Conservation (phyloP, 2,113 vertebrate species). For the Origma solitaria region DNA sequence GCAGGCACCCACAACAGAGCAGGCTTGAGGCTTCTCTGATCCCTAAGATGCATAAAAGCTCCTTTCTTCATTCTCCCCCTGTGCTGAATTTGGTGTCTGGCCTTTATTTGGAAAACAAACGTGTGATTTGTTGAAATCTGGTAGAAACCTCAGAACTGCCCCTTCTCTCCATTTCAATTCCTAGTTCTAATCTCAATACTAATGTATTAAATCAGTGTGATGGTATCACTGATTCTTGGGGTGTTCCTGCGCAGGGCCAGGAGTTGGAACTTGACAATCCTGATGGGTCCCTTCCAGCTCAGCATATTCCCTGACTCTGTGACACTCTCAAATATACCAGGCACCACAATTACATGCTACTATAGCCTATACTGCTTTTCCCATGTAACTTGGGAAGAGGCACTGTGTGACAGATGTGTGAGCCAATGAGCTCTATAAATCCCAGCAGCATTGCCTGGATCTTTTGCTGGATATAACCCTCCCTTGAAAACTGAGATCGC, state of each 20-base stretch:
- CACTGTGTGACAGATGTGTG: neutral
- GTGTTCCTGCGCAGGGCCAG: neutral
- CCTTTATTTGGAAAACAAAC: neutral
- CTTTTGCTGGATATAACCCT: neutral
- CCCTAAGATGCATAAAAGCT: neutral
- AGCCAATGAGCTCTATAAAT: neutral
- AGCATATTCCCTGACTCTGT: neutral
- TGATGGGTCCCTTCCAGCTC: neutral
- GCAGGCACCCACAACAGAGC: neutral
- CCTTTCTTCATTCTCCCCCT: neutral
- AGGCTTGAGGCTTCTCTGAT: neutral
- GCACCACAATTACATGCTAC: fast-evolving
- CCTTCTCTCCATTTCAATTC: neutral
- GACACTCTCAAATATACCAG: neutral
- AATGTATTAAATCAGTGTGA: neutral
- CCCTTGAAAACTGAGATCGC: neutral
- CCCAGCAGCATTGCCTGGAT: neutral
- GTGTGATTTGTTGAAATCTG: neutral
- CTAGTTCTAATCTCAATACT: neutral
- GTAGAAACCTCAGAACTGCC: neutral
- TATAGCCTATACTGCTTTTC: neutral
- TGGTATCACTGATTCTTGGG: neutral
- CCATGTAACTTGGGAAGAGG: neutral
- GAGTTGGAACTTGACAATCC: neutral
- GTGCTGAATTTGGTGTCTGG: neutral